Conservation (phyloP, 1,140 invertebrate genomes). For the Camponotus floridanus region DNA sequence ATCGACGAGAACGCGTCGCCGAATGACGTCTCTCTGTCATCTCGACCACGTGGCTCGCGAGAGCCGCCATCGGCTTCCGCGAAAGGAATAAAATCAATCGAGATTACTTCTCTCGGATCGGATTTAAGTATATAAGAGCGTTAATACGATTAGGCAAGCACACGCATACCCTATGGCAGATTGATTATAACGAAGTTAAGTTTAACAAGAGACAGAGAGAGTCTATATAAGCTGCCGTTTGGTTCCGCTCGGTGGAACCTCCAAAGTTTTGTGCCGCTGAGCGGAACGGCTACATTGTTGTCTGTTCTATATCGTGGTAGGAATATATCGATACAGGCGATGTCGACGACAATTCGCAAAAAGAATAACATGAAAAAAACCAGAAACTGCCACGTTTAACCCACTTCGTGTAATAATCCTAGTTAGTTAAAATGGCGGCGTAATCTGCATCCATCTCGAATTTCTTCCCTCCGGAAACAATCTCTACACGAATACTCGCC, state of each 20-base stretch:
- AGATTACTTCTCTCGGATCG: slow-evolving; percentile 26
- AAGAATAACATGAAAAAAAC: too few species aligned
- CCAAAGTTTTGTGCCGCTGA: slow-evolving; percentile 10
- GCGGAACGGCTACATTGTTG: slow-evolving; percentile 44
- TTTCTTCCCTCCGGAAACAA: slow-evolving; percentile 33
- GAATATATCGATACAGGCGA: not conserved
- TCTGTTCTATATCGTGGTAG: slow-evolving; percentile 52
- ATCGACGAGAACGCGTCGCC: slow-evolving; percentile 41
- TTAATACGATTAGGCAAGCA: slow-evolving; percentile 30
- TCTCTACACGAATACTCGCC: slow-evolving; percentile 17
- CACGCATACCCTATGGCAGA: slow-evolving; percentile 20
- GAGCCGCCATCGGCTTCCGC: slow-evolving; percentile 53
- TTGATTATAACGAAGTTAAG: slow-evolving; percentile 34
- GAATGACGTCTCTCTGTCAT: slow-evolving; percentile 23
- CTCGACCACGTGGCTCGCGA: slow-evolving; percentile 53
- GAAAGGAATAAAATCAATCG: slow-evolving; percentile 15
- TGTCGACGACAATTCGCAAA: too few species aligned
- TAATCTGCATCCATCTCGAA: slow-evolving; percentile 37
- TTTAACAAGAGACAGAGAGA: slow-evolving; percentile 43
- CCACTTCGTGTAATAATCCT: slow-evolving; percentile 51
- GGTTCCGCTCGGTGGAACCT: slow-evolving; percentile 25
- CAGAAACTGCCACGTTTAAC: slow-evolving; percentile 43
- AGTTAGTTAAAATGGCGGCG: slow-evolving; percentile 55
- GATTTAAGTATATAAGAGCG: slow-evolving; percentile 6
- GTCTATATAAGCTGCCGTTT: slow-evolving; percentile 40